Conservation (phyloP, 2,797 vertebrate genomes). For the Chaetodon trifasciatus region DNA sequence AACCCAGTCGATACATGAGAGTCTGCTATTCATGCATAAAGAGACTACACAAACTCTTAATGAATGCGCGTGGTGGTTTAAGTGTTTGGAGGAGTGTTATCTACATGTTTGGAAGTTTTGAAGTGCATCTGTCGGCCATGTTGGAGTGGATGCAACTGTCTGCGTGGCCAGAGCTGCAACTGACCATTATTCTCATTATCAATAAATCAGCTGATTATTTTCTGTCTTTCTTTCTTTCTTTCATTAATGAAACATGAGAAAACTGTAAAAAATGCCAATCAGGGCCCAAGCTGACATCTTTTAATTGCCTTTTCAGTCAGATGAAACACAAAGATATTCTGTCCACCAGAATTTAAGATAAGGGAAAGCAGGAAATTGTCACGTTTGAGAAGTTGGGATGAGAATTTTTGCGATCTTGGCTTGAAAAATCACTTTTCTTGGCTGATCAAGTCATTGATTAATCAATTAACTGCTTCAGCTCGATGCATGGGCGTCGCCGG, state of each 20-base stretch:
- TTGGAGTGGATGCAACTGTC: not conserved
- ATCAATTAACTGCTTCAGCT: too few relatives aligned
- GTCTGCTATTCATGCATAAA: constrained; percentile 33
- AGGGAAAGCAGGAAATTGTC: not conserved
- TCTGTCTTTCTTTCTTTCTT: not conserved
- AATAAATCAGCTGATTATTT: not conserved
- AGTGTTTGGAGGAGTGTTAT: constrained; percentile 27
- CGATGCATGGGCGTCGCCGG: too few relatives aligned
- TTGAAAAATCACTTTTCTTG: too few relatives aligned
- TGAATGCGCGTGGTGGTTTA: constrained; percentile 6
- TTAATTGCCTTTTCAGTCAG: not conserved
- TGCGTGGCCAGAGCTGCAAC: not conserved
- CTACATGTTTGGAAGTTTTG: not conserved
- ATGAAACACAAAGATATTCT: not conserved
- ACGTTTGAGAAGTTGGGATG: too few relatives aligned
- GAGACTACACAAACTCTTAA: constrained; percentile 1
- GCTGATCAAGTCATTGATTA: too few relatives aligned
- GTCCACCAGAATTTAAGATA: not conserved
- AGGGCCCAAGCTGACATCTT: not conserved
- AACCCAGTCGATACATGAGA: constrained; percentile 25
- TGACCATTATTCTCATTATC: not conserved
- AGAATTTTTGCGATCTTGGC: too few relatives aligned
- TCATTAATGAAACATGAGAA: not conserved
- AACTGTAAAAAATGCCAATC: not conserved
- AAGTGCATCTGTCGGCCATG: not conserved